phyloP scores from a whole-genome alignment of 2,113 vertebrate species.

The Fregata magnificens region DNA sequence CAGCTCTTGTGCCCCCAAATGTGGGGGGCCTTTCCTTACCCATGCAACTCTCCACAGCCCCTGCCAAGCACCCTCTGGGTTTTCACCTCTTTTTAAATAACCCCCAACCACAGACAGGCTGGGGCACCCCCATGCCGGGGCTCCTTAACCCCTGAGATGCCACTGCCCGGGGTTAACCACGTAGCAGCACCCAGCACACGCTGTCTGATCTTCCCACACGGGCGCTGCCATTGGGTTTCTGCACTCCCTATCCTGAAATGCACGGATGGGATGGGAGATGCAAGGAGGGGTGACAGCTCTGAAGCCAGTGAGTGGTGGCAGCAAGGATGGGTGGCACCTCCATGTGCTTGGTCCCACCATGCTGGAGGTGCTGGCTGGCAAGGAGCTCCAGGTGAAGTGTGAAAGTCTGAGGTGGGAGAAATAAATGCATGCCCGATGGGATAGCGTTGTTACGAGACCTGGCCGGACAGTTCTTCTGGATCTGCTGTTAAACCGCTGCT shows the following conservation, averaged over 20 bases:
- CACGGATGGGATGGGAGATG: neutral
- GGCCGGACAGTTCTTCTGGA: neutral
- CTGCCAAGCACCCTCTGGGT: neutral
- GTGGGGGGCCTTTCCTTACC: neutral
- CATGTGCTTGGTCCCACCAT: neutral
- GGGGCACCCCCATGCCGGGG: neutral
- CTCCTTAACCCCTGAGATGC: neutral
- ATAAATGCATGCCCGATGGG: rapidly evolving
- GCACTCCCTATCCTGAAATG: neutral
- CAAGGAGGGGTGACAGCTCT: neutral
- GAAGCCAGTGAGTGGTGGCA: neutral
- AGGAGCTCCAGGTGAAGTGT: neutral
- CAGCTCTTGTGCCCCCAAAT: no score
- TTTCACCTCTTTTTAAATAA: neutral
- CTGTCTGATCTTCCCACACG: neutral
- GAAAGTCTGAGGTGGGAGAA: neutral
- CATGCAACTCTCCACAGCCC: neutral
- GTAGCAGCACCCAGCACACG: neutral
- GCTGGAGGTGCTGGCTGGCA: neutral
- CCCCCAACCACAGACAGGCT: neutral
- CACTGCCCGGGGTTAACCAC: rapidly evolving
- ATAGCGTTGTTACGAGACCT: neutral
- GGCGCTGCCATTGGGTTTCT: rapidly evolving
- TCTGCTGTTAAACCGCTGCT: neutral
- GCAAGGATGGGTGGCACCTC: neutral